Conservation (phyloP, 2,113 vertebrate species). For the Myotis yumanensis region DNA sequence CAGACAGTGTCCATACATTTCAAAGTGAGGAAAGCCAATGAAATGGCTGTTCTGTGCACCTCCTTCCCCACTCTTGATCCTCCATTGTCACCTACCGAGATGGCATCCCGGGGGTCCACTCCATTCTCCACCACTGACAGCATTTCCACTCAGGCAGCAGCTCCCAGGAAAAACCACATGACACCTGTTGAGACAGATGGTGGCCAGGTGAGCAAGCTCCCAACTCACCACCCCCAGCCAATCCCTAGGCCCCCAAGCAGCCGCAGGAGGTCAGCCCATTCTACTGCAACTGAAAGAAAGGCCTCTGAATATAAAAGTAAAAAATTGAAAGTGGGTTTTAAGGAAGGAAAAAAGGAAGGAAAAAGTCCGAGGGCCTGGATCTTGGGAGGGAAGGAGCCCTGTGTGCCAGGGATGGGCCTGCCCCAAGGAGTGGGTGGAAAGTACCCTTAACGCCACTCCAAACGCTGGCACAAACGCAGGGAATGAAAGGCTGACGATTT, state of each 20-base stretch:
- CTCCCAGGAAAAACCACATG: slow-evolving; percentile 79
- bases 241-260: background rate
- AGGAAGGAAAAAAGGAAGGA: slow-evolving; percentile 13
- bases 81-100: slow-evolving; percentile 84
- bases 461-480: background rate
- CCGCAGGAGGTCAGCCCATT: background rate
- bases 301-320: background rate
- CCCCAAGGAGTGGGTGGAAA: background rate
- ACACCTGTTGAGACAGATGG: slow-evolving; percentile 81
- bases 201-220: background rate
- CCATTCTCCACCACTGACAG: slow-evolving; percentile 85
- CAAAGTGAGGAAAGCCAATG: background rate
- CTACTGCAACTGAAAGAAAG: background rate
- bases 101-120: slow-evolving; percentile 86
- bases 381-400: background rate
- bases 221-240: background rate
- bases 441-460: background rate
- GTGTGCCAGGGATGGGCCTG: background rate
- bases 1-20: background rate
- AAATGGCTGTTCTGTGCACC: background rate
- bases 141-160: slow-evolving; percentile 84
- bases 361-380: background rate
- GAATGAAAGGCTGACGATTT: background rate
- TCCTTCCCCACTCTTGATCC: background rate
- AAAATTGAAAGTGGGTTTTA: slow-evolving; percentile 13